A percentile compares a stretch with the other conserved stretches of the same genome.
Conservation (phyloP, 2,888 invertebrate species). For the Synergus umbraculus region DNA sequence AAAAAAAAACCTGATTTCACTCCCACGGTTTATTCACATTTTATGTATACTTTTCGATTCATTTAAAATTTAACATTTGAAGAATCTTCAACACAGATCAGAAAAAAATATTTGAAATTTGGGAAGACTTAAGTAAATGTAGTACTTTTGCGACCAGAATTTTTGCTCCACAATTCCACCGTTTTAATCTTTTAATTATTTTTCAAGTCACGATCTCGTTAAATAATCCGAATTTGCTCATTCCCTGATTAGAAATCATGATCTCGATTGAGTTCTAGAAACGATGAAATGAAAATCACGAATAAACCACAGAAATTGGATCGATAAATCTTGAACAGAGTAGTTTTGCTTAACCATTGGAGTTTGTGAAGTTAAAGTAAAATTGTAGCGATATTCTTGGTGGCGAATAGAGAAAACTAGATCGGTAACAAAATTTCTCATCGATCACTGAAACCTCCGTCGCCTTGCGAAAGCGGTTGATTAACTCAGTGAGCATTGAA, state of each 20-base stretch:
- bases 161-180: not conserved
- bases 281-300: constrained; percentile 18
- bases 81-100: too few species aligned
- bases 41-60: not conserved
- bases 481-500: not conserved
- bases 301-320: constrained; percentile 10
- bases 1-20: not conserved
- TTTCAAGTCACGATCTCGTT: not conserved
- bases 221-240: not conserved
- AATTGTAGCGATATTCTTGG: constrained; percentile 1
- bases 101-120: not conserved
- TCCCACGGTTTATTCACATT: not conserved
- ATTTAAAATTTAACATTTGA: not conserved
- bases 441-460: not conserved
- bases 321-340: constrained; percentile 28
- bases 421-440: constrained; percentile 19
- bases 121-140: too few species aligned
- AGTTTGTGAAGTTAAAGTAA: not conserved
- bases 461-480: constrained; percentile 18
- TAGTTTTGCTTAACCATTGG: not conserved
- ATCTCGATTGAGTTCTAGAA: not conserved
- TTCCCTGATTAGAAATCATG: not conserved
- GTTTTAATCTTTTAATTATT: not conserved
- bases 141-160: too few species aligned
- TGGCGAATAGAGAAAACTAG: not conserved